A percentile compares a stretch with the other conserved stretches of the same genome.
phyloP scores from a whole-genome alignment of 2,888 invertebrate species.

The Dexiosoma caninum region DNA sequence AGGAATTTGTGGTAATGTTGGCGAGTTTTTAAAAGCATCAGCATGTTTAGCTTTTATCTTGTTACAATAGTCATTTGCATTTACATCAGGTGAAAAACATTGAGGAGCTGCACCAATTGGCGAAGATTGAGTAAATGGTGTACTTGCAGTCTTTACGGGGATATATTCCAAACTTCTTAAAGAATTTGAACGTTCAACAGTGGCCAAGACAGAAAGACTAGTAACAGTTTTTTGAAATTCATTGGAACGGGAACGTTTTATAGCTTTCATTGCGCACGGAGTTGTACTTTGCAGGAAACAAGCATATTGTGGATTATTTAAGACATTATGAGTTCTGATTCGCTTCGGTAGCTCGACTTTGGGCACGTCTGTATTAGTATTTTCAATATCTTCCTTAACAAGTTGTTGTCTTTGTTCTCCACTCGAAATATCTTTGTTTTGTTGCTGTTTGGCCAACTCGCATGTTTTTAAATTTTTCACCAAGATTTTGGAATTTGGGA shows the following conservation, averaged over 20 bases:
- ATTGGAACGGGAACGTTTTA: slow-evolving; percentile 66
- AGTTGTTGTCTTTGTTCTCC: slow-evolving; percentile 2
- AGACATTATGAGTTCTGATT: slow-evolving; percentile 68
- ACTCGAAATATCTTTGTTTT: background rate
- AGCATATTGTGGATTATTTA: slow-evolving; percentile 75
- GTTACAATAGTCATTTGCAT: slow-evolving; percentile 12
- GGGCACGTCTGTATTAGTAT: background rate
- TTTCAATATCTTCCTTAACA: background rate
- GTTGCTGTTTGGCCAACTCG: background rate
- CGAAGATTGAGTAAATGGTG: slow-evolving; percentile 14
- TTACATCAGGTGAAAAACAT: slow-evolving; percentile 51
- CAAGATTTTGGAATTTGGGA: slow-evolving; percentile 14
- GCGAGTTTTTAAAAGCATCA: slow-evolving; percentile 6
- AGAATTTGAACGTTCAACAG: slow-evolving; percentile 53
- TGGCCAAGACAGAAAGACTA: slow-evolving; percentile 15
- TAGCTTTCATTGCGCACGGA: background rate
- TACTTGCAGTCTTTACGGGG: background rate
- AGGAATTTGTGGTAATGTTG: background rate
- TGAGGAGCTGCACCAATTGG: slow-evolving; percentile 1
- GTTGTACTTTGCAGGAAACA: slow-evolving; percentile 68
- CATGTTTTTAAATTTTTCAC: slow-evolving; percentile 1
- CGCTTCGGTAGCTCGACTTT: background rate
- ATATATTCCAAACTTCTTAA: slow-evolving; percentile 52
- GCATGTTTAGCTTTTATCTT: slow-evolving; percentile 21
- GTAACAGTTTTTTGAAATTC: slow-evolving; percentile 59